Evolutionary conservation across 2,888 invertebrate species (phyloP).

Genomic region (Polydrusus tereticollis): DNA sequence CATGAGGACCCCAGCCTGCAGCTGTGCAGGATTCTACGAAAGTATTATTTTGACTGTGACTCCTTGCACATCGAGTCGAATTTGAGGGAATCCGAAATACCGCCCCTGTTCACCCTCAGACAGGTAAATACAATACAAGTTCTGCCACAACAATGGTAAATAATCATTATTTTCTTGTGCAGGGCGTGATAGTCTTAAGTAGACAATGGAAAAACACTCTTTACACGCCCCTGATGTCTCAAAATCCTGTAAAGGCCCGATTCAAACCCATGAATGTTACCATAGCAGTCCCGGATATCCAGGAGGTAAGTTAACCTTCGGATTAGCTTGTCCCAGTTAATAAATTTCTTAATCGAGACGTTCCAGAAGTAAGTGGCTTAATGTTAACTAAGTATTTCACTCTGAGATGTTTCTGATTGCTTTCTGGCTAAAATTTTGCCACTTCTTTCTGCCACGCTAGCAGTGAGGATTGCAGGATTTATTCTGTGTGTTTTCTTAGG

Average conservation of each 20-base stretch:
- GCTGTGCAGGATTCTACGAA: slow-evolving; percentile 88
- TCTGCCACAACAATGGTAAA: no score
- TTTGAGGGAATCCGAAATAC: slow-evolving; percentile 85
- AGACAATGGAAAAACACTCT: slow-evolving; percentile 97
- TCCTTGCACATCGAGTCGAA: slow-evolving; percentile 85
- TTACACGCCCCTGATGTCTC: slow-evolving; percentile 86
- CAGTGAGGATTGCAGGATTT: no score
- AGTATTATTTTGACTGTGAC: slow-evolving; percentile 84
- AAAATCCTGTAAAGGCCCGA: slow-evolving; percentile 88
- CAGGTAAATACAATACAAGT: no score
- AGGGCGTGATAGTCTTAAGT: slow-evolving; percentile 96
- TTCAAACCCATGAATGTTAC: slow-evolving; percentile 89
- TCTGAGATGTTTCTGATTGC: no score
- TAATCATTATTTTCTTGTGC: slow-evolving; percentile 54
- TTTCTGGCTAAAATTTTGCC: no score
- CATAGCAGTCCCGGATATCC: slow-evolving; percentile 86
- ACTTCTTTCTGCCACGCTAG: no score
- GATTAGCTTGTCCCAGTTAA: no score
- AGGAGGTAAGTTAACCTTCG: slow-evolving; percentile 73
- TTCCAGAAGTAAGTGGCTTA: no score
- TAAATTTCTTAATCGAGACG: no score
- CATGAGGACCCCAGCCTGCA: slow-evolving; percentile 97
- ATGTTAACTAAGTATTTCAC: no score
- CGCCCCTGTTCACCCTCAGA: slow-evolving; percentile 87
- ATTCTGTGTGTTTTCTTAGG: no score